Percentiles rank a stretch among this genome's conserved stretches.
Evolutionary conservation across 2,113 vertebrate species (phyloP).

Genomic region (Apteryx mantelli): DNA sequence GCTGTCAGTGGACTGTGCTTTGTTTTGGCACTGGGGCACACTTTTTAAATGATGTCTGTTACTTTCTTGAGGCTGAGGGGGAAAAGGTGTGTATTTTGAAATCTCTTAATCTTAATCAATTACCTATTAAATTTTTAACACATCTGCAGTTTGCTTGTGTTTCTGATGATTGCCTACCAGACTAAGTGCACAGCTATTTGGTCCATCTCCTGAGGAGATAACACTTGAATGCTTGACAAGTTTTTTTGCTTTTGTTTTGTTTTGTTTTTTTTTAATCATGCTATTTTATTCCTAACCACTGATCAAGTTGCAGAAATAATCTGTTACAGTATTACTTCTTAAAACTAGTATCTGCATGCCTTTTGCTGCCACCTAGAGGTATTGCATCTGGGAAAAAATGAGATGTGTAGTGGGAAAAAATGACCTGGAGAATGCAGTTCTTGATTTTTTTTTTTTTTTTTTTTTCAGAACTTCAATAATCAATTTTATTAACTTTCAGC

Average conservation of each 20-base stretch:
- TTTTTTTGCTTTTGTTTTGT: not conserved
- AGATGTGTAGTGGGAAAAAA: not conserved
- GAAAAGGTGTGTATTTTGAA: not conserved
- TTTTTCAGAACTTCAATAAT: not conserved
- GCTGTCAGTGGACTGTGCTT: not conserved
- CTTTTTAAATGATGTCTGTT: not conserved
- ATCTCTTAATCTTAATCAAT: not conserved
- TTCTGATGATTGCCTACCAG: slow-evolving; percentile 10
- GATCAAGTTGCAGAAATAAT: not conserved
- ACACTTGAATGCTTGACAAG: slow-evolving; percentile 13
- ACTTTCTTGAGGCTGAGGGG: not conserved
- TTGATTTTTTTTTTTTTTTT: not conserved
- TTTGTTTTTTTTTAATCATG: not conserved
- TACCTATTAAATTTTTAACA: not conserved
- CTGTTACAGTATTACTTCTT: not conserved
- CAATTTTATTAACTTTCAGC: slow-evolving; percentile 45
- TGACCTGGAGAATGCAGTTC: not conserved
- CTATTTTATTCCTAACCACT: slow-evolving; percentile 36
- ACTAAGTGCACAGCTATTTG: not conserved
- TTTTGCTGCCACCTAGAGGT: slow-evolving; percentile 56
- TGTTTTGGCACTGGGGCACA: not conserved
- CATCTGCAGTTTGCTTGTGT: slow-evolving; percentile 6
- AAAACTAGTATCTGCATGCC: slow-evolving; percentile 18
- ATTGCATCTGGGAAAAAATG: not conserved
- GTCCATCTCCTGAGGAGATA: not conserved